Conservation (phyloP, 2,797 vertebrate species). For the Odontamblyopus rebecca region DNA sequence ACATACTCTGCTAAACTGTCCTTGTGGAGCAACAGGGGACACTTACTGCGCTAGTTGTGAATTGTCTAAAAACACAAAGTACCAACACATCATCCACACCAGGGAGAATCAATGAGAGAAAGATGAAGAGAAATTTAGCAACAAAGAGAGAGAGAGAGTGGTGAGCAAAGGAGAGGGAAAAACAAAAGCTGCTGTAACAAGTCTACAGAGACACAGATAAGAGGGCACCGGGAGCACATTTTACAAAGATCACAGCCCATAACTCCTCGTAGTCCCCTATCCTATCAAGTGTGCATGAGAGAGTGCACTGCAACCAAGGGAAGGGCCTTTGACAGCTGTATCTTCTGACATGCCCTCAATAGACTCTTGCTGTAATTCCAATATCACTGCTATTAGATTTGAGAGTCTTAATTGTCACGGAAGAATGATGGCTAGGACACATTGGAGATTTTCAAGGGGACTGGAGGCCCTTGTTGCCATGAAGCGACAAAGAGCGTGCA, state of each 20-base stretch:
- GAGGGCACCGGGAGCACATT: slow-evolving; percentile 72
- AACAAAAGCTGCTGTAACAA: slow-evolving; percentile 76
- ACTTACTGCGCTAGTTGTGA: slow-evolving; percentile 47
- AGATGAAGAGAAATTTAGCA: slow-evolving; percentile 75
- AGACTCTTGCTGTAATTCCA: slow-evolving; percentile 76
- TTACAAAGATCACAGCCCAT: slow-evolving; percentile 70
- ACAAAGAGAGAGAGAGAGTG: slow-evolving; percentile 58
- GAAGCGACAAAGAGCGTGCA: slow-evolving; percentile 62
- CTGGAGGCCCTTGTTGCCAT: slow-evolving; percentile 67
- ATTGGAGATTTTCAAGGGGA: slow-evolving; percentile 44
- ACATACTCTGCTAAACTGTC: slow-evolving; percentile 56
- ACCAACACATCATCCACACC: slow-evolving; percentile 63
- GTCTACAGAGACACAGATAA: slow-evolving; percentile 75
- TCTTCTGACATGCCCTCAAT: slow-evolving; percentile 65
- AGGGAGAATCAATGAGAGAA: slow-evolving; percentile 72
- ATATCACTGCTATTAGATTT: slow-evolving; percentile 82
- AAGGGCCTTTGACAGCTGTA: slow-evolving; percentile 71
- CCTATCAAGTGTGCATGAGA: slow-evolving; percentile 34
- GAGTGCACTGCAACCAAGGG: slow-evolving; percentile 39
- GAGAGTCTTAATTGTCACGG: slow-evolving; percentile 80
- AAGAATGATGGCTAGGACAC: slow-evolving; percentile 76
- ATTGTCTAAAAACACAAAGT: slow-evolving; percentile 54
- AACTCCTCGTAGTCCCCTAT: slow-evolving; percentile 68
- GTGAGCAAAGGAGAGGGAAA: slow-evolving; percentile 61
- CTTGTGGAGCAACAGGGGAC: slow-evolving; percentile 55